Base-by-base conservation (phyloP, 2,797 vertebrate species). In the Tachyglossus aculeatus region DNA sequence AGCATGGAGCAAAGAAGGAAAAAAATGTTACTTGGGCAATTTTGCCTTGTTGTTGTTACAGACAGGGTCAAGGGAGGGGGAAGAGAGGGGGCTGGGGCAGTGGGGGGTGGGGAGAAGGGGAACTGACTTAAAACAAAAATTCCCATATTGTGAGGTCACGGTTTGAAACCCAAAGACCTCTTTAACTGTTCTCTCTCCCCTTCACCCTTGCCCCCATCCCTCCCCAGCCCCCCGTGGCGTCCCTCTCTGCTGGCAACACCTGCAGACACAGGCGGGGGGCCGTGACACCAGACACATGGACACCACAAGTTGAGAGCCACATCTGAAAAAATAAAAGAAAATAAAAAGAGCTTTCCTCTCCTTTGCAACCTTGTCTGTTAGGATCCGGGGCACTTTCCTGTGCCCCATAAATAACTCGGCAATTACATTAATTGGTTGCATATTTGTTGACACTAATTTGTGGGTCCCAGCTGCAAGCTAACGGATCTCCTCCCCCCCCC, bases 381-480 rank as follows among this genome's bases (percentile, higher is more conserved):
- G 88, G 85, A 72, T 84, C 84, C 78, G 89, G 88, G 88, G 85
- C 83, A 80, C 89, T 91, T 90, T 90, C 89, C 90, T 88, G 90
- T 88, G 84, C 3, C 5, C 88, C 89, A 80, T 94, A 93, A 93
- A 93, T 92, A 94, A 93, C 91, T 90, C 88, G 43, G 84, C 90
- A 92, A 92, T 94, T 92, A 92, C 81, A 90, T 93, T 93, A 94
- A 94, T 92, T 93, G 93, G 92, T 92, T 93, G 88, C 93, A 93
- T 92, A 94, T 93, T 94, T 92, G 86, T 92, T 91, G 91, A 94
- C 87, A 90, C 80, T 74, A 83, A 83, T 61, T 47, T 61, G 45
- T 71, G 68, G 71, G 61, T 84, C 90, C 85, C 80, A 58, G 87
- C 66, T 86, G 90, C 78, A 80, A 70, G 74, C 80, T 88, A 85